Evolutionary conservation across 64 coral and sea anemone species (phyloP).

Genomic region (Orbicella faveolata): DNA sequence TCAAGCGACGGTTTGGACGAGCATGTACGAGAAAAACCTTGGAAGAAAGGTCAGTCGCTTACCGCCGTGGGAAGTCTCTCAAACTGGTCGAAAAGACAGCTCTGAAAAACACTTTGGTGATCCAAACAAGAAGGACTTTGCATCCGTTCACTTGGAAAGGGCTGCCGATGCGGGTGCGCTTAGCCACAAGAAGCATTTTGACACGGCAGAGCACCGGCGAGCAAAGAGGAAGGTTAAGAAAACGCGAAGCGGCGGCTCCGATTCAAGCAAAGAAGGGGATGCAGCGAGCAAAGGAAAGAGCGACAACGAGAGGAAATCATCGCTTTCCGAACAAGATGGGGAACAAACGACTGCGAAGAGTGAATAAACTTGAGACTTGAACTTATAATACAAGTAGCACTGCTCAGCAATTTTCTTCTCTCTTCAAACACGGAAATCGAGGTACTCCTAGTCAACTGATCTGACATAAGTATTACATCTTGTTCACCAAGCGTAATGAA

Average conservation of each 20-base stretch:
- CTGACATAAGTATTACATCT: not conserved
- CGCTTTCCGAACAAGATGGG: not conserved
- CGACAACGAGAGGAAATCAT: not conserved
- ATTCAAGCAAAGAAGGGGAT: constrained; percentile 5
- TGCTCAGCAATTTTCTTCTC: not conserved
- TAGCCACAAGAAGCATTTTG: constrained; percentile 40
- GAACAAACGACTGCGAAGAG: not conserved
- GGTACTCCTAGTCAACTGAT: not conserved
- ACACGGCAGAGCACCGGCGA: constrained; percentile 43
- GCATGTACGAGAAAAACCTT: constrained; percentile 95
- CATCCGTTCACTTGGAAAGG: constrained; percentile 67
- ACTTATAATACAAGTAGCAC: not conserved
- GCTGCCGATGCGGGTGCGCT: constrained; percentile 40
- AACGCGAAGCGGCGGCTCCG: not conserved
- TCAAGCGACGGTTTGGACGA: constrained; percentile 79
- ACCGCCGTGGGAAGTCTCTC: constrained; percentile 73
- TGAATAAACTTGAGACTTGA: not conserved
- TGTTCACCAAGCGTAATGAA: not conserved
- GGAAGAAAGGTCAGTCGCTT: constrained; percentile 81
- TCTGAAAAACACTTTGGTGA: constrained; percentile 16
- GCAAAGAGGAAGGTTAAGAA: constrained; percentile 27
- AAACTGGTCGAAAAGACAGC: constrained; percentile 17
- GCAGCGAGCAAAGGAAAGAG: not conserved
- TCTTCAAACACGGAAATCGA: not conserved
- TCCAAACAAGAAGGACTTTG: constrained; percentile 55